These are phyloP conservation scores for Prolemur simus DNA, from an alignment of 2,113 vertebrate genomes.

Conservation along the genomic window DNA sequence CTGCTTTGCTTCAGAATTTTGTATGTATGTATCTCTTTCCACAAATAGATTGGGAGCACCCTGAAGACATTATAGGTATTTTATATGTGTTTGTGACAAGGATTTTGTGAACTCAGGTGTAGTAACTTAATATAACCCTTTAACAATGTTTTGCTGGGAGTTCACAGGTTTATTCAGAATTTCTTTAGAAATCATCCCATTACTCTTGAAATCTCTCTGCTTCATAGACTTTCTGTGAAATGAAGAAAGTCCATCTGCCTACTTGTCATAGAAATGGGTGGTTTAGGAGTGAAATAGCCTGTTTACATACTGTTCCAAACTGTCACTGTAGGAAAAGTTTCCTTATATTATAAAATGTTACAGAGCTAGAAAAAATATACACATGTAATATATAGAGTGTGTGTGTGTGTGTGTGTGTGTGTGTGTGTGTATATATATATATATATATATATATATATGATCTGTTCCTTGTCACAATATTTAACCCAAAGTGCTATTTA, in stretches of 20 bases:
- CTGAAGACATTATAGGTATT: background rate
- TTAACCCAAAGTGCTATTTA: slow-evolving; percentile 87
- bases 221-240: background rate
- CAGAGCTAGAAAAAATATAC: slow-evolving; percentile 63
- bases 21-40: background rate
- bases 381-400: slow-evolving; percentile 59
- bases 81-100: background rate
- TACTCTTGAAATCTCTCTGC: slow-evolving; percentile 23
- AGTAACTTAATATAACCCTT: background rate
- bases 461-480: slow-evolving; percentile 88
- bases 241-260: slow-evolving; percentile 54
- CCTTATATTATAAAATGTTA: slow-evolving; percentile 58
- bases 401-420: background rate
- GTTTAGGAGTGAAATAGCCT: slow-evolving; percentile 28
- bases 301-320: slow-evolving; percentile 59
- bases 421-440: slow-evolving; percentile 9
- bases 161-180: background rate
- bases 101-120: background rate
- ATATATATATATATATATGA: slow-evolving; percentile 61
- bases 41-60: background rate
- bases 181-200: slow-evolving; percentile 14
- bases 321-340: slow-evolving; percentile 56
- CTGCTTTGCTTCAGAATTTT: background rate
- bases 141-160: background rate
- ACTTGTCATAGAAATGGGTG: slow-evolving; percentile 17